Base-by-base conservation (phyloP, 2,888 invertebrate species). In the Cephus nigrinus region DNA sequence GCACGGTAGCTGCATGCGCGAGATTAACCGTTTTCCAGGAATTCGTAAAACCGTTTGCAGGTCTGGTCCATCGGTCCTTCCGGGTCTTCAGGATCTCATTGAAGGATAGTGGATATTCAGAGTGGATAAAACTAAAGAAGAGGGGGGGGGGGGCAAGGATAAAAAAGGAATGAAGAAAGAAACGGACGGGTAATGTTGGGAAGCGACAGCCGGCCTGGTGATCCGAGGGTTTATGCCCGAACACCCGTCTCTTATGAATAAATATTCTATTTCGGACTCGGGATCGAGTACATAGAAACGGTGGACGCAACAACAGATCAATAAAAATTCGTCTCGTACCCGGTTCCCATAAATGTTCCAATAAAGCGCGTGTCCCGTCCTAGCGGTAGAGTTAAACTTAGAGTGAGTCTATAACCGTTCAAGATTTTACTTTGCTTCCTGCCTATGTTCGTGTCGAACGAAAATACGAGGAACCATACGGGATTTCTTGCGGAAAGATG, bases 301-400 rank as follows among this genome's bases (percentile, higher is more conserved):
- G 30, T 81, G 77, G 82, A 82, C 80, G 84, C 83, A 83, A 86
- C 86, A 87, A 88, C 88, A 87, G 88, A 90, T 89, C 89, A 86
- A 90, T 90, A 88, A 86, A 89, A 88, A 89, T 89, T 87, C 88
- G 85, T 86, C 82, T 80, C 78, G 79, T 83, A 79, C 80, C 76
- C 83, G 80, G 81, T 81, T 84, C 82, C 81, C 87, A 86, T 89
- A 90, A 90, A 90, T 89, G 88, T 89, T 88, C 85, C 87, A 86
- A 87, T 86, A 86, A 87, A 86, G 84, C 32, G 35, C 12, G 35
- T 23, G 30, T 32, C 12, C 33, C 33, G 31, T 55, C 55, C 55
- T 23, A 23, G 55, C 55, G 55, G 9, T 55, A 3, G 55, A 55
- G 23, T 55, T 55, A 23, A 55, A 55, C 55, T 55, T 55, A 55